Conservation (phyloP, 1,140 invertebrate genomes). For the Chionoecetes opilio region DNA sequence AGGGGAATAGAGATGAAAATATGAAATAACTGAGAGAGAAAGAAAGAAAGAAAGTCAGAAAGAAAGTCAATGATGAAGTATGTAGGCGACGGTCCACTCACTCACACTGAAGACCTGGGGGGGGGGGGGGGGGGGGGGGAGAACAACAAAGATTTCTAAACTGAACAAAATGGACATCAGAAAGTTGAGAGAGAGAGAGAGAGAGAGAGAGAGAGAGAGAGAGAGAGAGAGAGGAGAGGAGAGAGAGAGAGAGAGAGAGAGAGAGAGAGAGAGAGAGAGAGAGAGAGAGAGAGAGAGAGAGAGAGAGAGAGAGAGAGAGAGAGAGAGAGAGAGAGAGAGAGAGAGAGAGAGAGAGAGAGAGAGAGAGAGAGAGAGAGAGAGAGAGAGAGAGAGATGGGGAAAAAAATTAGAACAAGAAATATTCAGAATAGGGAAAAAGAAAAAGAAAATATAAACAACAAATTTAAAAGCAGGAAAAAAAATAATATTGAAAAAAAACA, state of each 20-base stretch:
- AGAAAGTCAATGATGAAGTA: not conserved
- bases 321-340: not conserved
- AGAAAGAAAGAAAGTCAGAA: not conserved
- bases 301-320: not conserved
- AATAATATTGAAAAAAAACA: not conserved
- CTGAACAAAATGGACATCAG: no score
- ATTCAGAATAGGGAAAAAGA: no score
- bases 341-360: not conserved
- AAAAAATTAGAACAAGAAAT: no score
- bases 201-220: not conserved
- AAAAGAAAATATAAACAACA: not conserved
- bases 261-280: conserved; percentile 1
- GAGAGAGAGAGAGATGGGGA: not conserved
- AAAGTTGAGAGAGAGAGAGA: no score
- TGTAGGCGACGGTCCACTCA: no score
- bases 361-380: not conserved
- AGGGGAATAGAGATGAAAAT: no score
- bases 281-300: not conserved
- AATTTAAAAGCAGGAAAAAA: no score
- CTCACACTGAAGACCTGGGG: no score
- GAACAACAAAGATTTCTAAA: no score
- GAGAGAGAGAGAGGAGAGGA: not conserved
- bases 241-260: not conserved
- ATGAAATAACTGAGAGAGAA: no score
- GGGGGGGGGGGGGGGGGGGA: no score